These are phyloP conservation scores for Platycheirus albimanus DNA, from an alignment of 2,888 invertebrate genomes.

Conservation along the genomic window DNA sequence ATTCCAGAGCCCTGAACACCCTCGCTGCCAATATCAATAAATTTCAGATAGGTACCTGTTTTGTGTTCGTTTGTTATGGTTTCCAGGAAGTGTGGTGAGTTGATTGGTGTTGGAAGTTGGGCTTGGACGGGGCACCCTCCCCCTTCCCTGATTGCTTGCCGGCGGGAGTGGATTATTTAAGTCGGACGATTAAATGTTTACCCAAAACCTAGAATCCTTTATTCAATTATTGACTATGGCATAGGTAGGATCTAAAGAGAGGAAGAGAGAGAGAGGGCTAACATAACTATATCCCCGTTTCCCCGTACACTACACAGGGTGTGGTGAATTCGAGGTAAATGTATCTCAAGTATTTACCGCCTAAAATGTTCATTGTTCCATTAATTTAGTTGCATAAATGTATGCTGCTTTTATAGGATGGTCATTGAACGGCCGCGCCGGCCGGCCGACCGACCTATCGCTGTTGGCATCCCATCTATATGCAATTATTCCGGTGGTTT, in stretches of 20 bases:
- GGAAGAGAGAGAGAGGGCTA: background rate
- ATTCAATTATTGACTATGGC: slow-evolving; percentile 58
- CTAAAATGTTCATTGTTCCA: slow-evolving; percentile 70
- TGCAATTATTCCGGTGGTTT: slow-evolving; percentile 57
- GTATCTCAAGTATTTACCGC: slow-evolving; percentile 66
- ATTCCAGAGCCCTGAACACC: background rate
- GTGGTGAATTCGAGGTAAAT: slow-evolving; percentile 39
- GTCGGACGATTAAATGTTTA: slow-evolving; percentile 71
- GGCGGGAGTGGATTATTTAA: slow-evolving; percentile 66
- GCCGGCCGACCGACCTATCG: background rate
- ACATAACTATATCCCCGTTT: background rate
- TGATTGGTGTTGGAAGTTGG: background rate
- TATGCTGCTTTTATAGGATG: background rate
- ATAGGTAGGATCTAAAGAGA: background rate
- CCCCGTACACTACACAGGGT: background rate
- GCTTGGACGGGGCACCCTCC: background rate
- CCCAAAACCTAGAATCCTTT: slow-evolving; percentile 59
- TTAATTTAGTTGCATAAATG: slow-evolving; percentile 62
- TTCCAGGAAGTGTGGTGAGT: background rate
- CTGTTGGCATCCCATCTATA: slow-evolving; percentile 30
- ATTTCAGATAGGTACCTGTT: slow-evolving; percentile 40
- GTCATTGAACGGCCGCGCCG: background rate
- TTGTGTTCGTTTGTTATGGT: slow-evolving; percentile 24
- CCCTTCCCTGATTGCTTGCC: background rate
- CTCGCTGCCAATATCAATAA: slow-evolving; percentile 53